Evolutionary conservation across 2,113 vertebrate genomes (phyloP), one percentile per base, ranked within the genome.

Genomic region (Orthochromis indermauri): DNA sequence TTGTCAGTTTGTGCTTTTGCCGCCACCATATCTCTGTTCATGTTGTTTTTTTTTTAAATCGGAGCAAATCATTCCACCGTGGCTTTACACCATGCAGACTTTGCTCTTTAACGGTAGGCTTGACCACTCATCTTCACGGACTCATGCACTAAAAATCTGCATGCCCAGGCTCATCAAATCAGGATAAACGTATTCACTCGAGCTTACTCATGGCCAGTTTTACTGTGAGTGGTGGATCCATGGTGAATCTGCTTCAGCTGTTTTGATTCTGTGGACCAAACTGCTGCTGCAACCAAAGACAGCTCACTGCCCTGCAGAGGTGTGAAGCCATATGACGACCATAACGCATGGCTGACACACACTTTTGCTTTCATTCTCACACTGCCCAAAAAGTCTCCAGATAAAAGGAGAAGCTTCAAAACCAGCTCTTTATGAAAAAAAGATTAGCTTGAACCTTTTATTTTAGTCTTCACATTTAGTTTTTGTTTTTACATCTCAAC

Each of bases 1-100:
- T 82, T 85, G 85, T 89, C 86, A 86, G 80, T 90, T 59, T 90
- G 86, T 91, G 86, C 84, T 87, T 90, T 82, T 83, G 88, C 71
- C 28, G 54, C 66, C 53, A 91, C 82, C 83, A 90, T 91, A 63
- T 91, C 42, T 84, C 11, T 85, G 80, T 92, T 86, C 19, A 81
- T 88, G 31, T 66, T n/a, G n/a, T 12, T 71, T 45, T 49, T 47
- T 78, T 51, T 86, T 78, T 0, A 1, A 47, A 78, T 78, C 2
- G 45, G 42, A n/a, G 45, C 71, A 78, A 78, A 79, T 79, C 90
- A 92, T 94, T 82, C 89, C 82, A 89, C 47, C 66, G 26, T 8
- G 10, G 57, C 51, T 79, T 66, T 89, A 35, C 73, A 63, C 80
- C 90, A 88, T 33, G 24, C 55, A 49, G 86, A 26, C 10, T 73